These are phyloP conservation scores for Micromys minutus DNA, from an alignment of 2,113 vertebrate genomes.

Conservation along the genomic window DNA sequence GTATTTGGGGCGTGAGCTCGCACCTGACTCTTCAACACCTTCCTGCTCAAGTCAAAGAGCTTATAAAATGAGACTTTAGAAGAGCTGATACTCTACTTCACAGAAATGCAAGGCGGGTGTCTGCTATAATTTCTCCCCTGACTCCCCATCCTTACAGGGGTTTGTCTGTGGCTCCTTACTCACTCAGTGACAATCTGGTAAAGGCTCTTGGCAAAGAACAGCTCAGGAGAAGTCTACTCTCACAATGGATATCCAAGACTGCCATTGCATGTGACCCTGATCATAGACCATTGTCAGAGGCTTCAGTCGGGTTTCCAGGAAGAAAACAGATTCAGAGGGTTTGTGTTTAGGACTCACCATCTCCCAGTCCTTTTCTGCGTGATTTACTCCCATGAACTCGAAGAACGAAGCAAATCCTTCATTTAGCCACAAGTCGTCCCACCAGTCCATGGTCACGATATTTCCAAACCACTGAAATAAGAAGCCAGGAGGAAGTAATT, in stretches of 20 bases:
- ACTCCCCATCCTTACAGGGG: too few relatives aligned
- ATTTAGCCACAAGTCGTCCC: constrained; percentile 98
- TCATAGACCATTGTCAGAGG: too few relatives aligned
- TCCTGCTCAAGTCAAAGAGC: background rate
- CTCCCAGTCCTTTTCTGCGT: constrained; percentile 88
- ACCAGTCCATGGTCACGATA: constrained; percentile 99
- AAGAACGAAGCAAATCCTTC: constrained; percentile 99
- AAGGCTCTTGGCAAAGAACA: background rate
- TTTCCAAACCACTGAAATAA: constrained; percentile 97
- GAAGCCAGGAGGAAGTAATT: constrained; percentile 46
- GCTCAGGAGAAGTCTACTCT: background rate
- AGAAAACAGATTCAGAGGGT: background rate
- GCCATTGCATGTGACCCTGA: background rate
- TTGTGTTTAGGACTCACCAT: constrained; percentile 88
- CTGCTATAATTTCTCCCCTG: background rate
- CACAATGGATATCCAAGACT: fast-evolving
- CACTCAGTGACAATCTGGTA: too few relatives aligned
- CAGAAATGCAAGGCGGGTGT: background rate
- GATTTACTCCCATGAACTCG: constrained; percentile 92
- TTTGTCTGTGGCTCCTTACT: background rate
- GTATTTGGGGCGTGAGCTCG: background rate
- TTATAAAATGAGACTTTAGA: constrained; percentile 12
- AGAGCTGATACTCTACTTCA: background rate
- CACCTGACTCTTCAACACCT: background rate
- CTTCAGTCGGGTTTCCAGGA: background rate